Evolutionary conservation across 2,797 vertebrate genomes (phyloP).

Genomic region (Lophotriccus pileatus): DNA sequence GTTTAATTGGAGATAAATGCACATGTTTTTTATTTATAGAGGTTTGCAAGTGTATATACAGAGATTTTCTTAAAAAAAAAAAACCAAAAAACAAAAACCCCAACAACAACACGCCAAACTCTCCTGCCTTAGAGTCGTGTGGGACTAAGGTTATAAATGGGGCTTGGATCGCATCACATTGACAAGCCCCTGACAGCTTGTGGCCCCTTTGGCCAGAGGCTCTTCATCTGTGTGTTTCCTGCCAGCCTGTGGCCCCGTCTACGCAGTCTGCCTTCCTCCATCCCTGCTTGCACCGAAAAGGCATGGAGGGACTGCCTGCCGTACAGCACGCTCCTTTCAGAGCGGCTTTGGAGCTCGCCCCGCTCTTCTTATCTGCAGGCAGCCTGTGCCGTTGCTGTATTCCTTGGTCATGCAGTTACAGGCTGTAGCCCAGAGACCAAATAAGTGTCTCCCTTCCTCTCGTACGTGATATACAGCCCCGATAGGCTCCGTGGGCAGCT

Average conservation of each 20-base stretch:
- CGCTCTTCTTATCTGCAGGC: background rate
- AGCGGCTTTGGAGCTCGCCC: rapidly evolving
- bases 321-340: rapidly evolving
- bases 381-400: background rate
- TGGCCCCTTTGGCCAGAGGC: background rate
- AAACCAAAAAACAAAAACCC: too few relatives aligned
- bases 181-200: background rate
- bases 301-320: background rate
- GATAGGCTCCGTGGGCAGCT: background rate
- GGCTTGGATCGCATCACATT: rapidly evolving
- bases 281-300: background rate
- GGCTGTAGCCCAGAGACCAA: conserved; percentile 15
- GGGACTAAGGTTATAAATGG: background rate
- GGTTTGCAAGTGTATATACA: conserved; percentile 14
- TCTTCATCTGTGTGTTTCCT: background rate
- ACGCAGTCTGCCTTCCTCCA: rapidly evolving
- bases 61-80: background rate
- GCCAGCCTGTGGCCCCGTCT: background rate
- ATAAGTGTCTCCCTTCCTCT: conserved; percentile 23
- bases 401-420: background rate
- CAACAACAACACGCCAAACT: background rate
- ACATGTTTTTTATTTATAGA: conserved; percentile 54
- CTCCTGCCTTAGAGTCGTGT: background rate
- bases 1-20: conserved; percentile 67
- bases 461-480: background rate